Conservation (phyloP, 1,140 invertebrate genomes). For the Drosophila prosaltans region DNA sequence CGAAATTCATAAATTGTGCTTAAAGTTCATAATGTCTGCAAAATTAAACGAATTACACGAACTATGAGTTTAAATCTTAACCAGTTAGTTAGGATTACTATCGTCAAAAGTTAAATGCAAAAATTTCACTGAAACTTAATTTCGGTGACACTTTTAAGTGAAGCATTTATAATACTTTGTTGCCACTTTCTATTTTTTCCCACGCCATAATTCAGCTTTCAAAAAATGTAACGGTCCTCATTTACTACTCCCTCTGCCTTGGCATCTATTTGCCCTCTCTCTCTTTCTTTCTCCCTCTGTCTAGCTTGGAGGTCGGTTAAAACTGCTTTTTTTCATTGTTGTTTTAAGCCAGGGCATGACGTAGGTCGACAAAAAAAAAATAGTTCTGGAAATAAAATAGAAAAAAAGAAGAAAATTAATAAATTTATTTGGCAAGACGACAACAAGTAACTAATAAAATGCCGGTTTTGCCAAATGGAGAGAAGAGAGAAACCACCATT, state of each 20-base stretch:
- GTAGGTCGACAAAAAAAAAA: constrained; percentile 9
- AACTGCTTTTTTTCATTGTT: not conserved
- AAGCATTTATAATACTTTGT: constrained; percentile 12
- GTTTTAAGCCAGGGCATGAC: constrained; percentile 5
- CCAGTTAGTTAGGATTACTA: no score
- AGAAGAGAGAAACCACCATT: constrained; percentile 2
- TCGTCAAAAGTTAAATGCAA: not conserved
- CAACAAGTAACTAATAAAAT: constrained; percentile 13
- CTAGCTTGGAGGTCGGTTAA: not conserved
- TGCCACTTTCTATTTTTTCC: constrained; percentile 69
- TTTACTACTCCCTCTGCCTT: not conserved
- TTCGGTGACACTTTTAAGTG: not conserved
- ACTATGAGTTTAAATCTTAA: not conserved
- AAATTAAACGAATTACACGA: not conserved
- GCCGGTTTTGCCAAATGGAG: constrained; percentile 11
- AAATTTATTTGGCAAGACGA: constrained; percentile 14
- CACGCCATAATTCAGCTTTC: constrained; percentile 57
- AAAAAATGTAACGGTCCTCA: constrained; percentile 43
- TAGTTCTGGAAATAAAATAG: constrained; percentile 8
- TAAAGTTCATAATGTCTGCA: not conserved
- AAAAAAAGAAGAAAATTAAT: constrained; percentile 3
- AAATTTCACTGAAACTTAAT: not conserved
- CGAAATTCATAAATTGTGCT: constrained; percentile 1
- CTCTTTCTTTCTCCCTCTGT: not conserved
- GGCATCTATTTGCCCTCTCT: not conserved